Percentiles rank a stretch among this genome's conserved stretches.
phyloP scores from a whole-genome alignment of 2,113 vertebrate species.

The Calidris pygmaea region DNA sequence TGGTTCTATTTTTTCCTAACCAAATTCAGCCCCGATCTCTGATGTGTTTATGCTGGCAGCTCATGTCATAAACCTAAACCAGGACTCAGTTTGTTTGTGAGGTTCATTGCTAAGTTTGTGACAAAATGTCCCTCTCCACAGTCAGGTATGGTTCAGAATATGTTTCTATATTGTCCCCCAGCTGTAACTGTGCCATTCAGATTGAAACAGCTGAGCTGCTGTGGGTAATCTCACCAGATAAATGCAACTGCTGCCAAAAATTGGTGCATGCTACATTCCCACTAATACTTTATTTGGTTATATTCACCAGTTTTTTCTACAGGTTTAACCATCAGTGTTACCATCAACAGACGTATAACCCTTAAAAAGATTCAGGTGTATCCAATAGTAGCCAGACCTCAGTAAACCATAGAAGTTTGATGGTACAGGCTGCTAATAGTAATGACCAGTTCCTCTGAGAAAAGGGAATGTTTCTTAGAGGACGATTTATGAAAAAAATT shows the following conservation, averaged over 20 bases:
- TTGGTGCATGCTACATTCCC: background rate
- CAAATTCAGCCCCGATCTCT: background rate
- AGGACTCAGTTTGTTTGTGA: background rate
- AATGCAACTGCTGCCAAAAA: background rate
- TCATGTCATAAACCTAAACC: background rate
- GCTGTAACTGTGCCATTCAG: background rate
- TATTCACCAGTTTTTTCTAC: background rate
- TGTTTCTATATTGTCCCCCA: background rate
- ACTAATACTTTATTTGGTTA: background rate
- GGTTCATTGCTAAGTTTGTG: background rate
- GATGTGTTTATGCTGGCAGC: background rate
- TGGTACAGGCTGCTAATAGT: background rate
- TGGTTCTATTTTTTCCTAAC: background rate
- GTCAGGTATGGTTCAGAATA: background rate
- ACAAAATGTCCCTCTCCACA: background rate
- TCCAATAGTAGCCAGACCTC: background rate
- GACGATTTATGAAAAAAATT: background rate
- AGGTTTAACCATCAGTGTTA: background rate
- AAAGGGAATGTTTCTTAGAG: background rate
- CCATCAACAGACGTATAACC: background rate
- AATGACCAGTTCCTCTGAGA: background rate
- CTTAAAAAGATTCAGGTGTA: background rate
- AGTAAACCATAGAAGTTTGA: background rate
- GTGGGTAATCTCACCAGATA: background rate
- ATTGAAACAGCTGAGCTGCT: background rate